Evolutionary conservation across 2,888 invertebrate genomes (phyloP).

Genomic region (Eurytoma californica): DNA sequence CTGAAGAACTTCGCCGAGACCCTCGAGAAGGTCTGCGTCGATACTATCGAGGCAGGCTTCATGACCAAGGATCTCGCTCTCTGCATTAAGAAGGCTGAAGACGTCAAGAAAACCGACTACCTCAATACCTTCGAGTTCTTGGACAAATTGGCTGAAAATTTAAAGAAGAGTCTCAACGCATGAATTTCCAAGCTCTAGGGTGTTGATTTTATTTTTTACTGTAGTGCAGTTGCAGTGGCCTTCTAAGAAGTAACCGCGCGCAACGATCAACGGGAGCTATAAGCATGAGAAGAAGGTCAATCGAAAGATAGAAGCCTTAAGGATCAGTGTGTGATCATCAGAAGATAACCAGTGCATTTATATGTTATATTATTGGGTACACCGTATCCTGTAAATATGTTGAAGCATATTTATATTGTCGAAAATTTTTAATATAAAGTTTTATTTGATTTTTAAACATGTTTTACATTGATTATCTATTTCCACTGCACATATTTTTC

Average conservation of each 20-base stretch:
- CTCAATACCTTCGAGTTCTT: slow-evolving; percentile 98
- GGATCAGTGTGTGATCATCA: slow-evolving; percentile 18
- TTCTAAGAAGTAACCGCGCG: neutral
- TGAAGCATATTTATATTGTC: slow-evolving; percentile 37
- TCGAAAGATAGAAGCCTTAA: slow-evolving; percentile 10
- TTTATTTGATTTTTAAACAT: slow-evolving; percentile 36
- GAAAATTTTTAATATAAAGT: slow-evolving; percentile 47
- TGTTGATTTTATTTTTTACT: neutral
- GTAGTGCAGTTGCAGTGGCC: slow-evolving; percentile 27
- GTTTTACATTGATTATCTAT: neutral
- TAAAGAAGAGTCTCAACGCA: slow-evolving; percentile 80
- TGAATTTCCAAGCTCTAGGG: slow-evolving; percentile 71
- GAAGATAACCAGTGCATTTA: slow-evolving; percentile 46
- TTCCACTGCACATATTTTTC: neutral
- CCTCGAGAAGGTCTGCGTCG: slow-evolving; percentile 92
- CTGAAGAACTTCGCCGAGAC: slow-evolving; percentile 89
- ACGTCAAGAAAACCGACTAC: slow-evolving; percentile 87
- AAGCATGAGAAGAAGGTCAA: neutral
- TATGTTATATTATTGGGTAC: slow-evolving; percentile 27
- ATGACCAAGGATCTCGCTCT: slow-evolving; percentile 99
- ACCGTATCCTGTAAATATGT: slow-evolving; percentile 36
- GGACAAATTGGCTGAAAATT: slow-evolving; percentile 94
- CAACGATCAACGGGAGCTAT: slow-evolving; percentile 25
- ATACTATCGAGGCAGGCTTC: slow-evolving; percentile 94
- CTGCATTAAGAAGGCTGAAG: slow-evolving; percentile 95